Conservation (phyloP, 2,113 vertebrate species). For the Amphiprion ocellaris region DNA sequence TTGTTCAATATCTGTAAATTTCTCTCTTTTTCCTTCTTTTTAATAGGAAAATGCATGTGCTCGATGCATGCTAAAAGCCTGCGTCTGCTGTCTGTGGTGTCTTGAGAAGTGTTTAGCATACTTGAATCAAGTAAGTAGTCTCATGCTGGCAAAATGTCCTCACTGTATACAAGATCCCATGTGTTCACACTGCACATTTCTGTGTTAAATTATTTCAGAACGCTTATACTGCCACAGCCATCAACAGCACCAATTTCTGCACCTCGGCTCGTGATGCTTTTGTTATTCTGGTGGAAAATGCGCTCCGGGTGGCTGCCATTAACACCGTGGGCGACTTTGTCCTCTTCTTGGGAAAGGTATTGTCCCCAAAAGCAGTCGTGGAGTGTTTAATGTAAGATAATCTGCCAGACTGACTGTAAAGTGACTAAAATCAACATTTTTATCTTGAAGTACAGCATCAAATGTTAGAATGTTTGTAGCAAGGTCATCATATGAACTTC, state of each 20-base stretch:
- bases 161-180: background rate
- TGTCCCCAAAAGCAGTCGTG: background rate
- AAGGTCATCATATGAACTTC: background rate
- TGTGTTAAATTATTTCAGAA: constrained; percentile 84
- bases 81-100: constrained; percentile 99
- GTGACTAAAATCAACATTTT: background rate
- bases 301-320: constrained; percentile 93
- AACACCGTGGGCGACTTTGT: constrained; percentile 98
- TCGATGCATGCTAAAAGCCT: constrained; percentile 96
- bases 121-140: constrained; percentile 93
- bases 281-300: constrained; percentile 95
- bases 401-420: too few relatives aligned
- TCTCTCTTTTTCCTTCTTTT: background rate
- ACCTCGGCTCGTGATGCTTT: constrained; percentile 97
- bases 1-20: background rate
- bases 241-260: constrained; percentile 99
- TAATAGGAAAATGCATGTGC: constrained; percentile 94
- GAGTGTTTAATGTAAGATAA: background rate
- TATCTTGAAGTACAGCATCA: background rate
- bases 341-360: constrained; percentile 97
- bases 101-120: constrained; percentile 97
- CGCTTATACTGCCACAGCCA: constrained; percentile 96
- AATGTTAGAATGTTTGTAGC: too few relatives aligned
- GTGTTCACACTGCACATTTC: background rate
- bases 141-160: background rate